phyloP scores from a whole-genome alignment of 2,888 invertebrate species.

The Zele albiditarsus region DNA sequence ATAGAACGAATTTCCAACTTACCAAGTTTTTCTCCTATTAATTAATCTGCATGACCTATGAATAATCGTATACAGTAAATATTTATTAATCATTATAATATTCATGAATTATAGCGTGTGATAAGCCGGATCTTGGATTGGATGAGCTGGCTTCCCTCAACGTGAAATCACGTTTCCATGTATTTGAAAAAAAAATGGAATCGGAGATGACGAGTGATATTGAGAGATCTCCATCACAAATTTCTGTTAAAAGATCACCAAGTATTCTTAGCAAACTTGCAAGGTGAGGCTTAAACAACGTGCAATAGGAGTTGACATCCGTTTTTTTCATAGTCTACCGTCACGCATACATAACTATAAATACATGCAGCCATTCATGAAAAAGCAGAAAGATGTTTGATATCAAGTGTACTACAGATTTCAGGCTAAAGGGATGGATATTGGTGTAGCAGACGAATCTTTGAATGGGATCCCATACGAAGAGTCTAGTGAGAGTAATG shows the following conservation, averaged over 20 bases:
- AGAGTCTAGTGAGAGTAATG: conserved; percentile 81
- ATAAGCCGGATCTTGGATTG: conserved; percentile 88
- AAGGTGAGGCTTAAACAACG: conserved; percentile 76
- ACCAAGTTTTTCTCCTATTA: background rate
- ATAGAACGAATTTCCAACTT: too few species aligned
- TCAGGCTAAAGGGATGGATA: conserved; percentile 87
- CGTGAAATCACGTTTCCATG: conserved; percentile 88
- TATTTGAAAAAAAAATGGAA: conserved; percentile 80
- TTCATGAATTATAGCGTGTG: conserved; percentile 78
- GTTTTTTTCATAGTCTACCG: too few species aligned
- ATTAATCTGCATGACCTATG: background rate
- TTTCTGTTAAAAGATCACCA: conserved; percentile 80
- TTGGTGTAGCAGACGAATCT: conserved; percentile 84
- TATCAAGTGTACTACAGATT: conserved; percentile 74
- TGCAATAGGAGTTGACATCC: background rate
- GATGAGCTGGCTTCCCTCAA: conserved; percentile 87
- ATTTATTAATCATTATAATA: background rate
- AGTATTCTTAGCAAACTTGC: conserved; percentile 87
- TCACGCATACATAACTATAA: too few species aligned
- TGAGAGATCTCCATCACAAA: conserved; percentile 74
- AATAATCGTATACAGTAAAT: background rate
- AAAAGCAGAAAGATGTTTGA: too few species aligned
- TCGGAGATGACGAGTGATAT: conserved; percentile 72
- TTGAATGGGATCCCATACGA: conserved; percentile 84
- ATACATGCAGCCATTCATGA: too few species aligned